phyloP scores from a whole-genome alignment of 2,888 invertebrate species.

The Hemicrepidius hirtus region DNA sequence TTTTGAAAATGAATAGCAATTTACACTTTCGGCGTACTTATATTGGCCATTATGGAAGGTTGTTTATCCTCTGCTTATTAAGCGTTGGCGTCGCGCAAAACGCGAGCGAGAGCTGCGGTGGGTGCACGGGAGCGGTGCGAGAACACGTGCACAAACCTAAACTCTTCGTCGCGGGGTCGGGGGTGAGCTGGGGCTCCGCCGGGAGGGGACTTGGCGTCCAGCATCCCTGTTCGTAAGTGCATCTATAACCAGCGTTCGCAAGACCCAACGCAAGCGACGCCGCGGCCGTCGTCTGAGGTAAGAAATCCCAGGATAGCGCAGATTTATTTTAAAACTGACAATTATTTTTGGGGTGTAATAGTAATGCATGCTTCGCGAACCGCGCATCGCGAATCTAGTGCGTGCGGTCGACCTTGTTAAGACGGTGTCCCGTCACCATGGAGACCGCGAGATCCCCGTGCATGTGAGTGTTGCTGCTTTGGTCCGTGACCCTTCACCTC shows the following conservation, averaged over 20 bases:
- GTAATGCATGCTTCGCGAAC: conserved; percentile 59
- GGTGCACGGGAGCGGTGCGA: conserved; percentile 51
- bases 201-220: conserved; percentile 62
- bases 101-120: conserved; percentile 55
- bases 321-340: conserved; percentile 62
- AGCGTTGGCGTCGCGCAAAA: conserved; percentile 59
- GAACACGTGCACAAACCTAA: conserved; percentile 62
- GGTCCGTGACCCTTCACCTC: conserved; percentile 52
- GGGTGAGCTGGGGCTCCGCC: conserved; percentile 56
- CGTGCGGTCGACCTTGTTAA: conserved; percentile 52
- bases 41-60: conserved; percentile 29
- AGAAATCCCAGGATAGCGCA: conserved; percentile 60
- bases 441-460: conserved; percentile 54
- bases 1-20: conserved; percentile 4
- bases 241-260: conserved; percentile 60
- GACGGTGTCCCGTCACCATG: conserved; percentile 56
- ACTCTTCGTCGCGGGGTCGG: conserved; percentile 55
- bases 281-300: conserved; percentile 59
- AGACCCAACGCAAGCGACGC: conserved; percentile 58
- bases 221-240: conserved; percentile 62
- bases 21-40: conserved; percentile 16
- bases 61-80: conserved; percentile 57
- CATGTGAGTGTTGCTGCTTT: conserved; percentile 56
- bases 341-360: conserved; percentile 62
- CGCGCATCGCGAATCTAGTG: conserved; percentile 53